phyloP scores from a whole-genome alignment of 2,113 vertebrate genomes.

The Dasyurus viverrinus region DNA sequence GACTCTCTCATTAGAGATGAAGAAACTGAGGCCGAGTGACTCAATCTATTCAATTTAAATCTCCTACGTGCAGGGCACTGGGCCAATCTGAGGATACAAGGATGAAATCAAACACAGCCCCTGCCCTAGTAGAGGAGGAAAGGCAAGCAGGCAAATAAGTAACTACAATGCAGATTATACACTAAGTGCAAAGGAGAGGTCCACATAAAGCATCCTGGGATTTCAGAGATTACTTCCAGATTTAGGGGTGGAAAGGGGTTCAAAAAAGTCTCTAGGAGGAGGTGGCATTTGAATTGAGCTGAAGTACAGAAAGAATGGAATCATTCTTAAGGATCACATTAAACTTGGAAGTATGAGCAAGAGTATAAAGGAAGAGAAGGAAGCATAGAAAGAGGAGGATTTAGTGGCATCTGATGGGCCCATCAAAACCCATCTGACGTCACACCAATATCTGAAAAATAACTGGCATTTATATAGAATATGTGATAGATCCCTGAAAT shows the following conservation, averaged over 20 bases:
- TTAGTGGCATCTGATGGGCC: background rate
- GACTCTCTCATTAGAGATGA: background rate
- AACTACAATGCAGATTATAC: background rate
- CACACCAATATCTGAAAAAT: background rate
- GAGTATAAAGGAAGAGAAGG: background rate
- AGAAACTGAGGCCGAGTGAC: background rate
- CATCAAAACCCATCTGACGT: background rate
- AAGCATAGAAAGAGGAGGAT: background rate
- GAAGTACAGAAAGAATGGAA: background rate
- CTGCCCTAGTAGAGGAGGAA: background rate
- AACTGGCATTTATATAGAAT: background rate
- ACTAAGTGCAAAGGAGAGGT: background rate
- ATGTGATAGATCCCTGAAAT: background rate
- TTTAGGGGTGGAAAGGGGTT: background rate
- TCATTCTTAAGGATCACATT: background rate
- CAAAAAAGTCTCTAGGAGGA: background rate
- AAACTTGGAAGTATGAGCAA: background rate
- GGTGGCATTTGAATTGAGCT: background rate
- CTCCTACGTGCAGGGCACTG: background rate
- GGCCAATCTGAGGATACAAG: background rate
- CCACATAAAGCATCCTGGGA: background rate
- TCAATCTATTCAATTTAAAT: background rate
- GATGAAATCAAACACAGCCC: background rate
- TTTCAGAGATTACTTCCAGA: background rate
- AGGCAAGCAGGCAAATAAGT: background rate